Conservation (phyloP, 2,888 invertebrate genomes). For the Nomada goodeniana region DNA sequence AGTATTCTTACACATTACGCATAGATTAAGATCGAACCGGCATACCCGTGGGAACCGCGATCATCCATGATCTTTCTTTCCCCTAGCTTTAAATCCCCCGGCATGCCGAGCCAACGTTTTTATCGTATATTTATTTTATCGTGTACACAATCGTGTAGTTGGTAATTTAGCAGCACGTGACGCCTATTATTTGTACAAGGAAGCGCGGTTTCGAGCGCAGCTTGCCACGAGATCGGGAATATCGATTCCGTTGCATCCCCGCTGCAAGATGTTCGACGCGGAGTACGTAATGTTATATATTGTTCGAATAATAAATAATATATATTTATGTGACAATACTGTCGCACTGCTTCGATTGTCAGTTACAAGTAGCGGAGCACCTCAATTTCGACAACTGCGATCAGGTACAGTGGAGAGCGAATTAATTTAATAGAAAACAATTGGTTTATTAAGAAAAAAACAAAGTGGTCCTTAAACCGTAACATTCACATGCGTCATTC, state of each 20-base stretch:
- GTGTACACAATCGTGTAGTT: constrained; percentile 29
- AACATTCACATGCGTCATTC: constrained; percentile 74
- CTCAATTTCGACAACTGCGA: too few species aligned
- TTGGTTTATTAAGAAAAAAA: constrained; percentile 21
- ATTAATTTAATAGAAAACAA: constrained; percentile 24
- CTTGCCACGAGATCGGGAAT: neutral
- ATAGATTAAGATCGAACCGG: constrained; percentile 17
- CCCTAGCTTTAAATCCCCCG: constrained; percentile 47
- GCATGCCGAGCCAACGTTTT: constrained; percentile 14
- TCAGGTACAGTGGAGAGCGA: neutral
- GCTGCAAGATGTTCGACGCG: neutral
- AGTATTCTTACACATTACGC: constrained; percentile 35
- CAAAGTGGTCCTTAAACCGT: neutral
- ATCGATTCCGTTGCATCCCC: neutral
- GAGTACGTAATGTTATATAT: constrained; percentile 40
- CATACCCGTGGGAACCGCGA: constrained; percentile 8
- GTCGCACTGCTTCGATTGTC: neutral
- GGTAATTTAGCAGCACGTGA: constrained; percentile 28
- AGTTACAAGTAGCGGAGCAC: too few species aligned
- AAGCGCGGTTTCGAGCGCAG: neutral
- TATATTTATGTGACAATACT: constrained; percentile 67
- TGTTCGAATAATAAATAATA: constrained; percentile 67
- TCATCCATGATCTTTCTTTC: neutral
- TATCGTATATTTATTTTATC: constrained; percentile 45
- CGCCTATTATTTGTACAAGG: neutral